Percentiles rank a stretch among this genome's conserved stretches.
phyloP scores from a whole-genome alignment of 2,113 vertebrate genomes.

The Anoura caudifer region DNA sequence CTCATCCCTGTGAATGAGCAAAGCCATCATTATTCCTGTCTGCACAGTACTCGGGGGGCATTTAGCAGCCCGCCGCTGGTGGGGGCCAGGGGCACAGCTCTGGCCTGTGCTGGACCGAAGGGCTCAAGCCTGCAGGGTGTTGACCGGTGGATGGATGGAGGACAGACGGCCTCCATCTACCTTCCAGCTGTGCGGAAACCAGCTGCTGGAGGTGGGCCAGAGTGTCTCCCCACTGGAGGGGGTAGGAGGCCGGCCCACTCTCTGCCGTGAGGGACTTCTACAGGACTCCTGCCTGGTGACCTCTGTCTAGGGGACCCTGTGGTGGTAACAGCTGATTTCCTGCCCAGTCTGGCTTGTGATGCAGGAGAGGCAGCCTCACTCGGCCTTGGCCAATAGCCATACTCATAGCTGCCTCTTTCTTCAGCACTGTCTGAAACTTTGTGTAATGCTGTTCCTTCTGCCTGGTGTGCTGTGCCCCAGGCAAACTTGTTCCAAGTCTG shows the following conservation, averaged over 20 bases:
- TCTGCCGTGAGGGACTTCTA: neutral
- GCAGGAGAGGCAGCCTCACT: neutral
- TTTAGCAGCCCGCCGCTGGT: accelerated
- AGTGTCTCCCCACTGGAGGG: neutral
- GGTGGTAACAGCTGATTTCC: neutral
- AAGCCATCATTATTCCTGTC: accelerated
- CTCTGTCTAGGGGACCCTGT: neutral
- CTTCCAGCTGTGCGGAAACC: neutral
- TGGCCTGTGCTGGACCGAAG: neutral
- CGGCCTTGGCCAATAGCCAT: neutral
- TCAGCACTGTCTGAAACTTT: neutral
- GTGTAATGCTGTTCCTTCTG: neutral
- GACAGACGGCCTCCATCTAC: neutral
- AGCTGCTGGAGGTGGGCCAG: neutral
- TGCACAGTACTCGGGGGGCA: neutral
- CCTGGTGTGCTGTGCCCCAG: neutral
- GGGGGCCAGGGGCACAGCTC: too few relatives aligned
- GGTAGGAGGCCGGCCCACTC: neutral
- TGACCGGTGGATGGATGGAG: neutral
- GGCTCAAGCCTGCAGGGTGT: neutral
- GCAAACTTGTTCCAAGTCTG: neutral
- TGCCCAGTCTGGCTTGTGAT: neutral
- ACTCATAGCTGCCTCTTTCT: neutral
- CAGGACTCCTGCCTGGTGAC: neutral
- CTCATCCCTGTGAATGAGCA: neutral